Evolutionary conservation across 1,140 invertebrate species (phyloP), one percentile per base, ranked within the genome.

Genomic region (Drosophila gunungcola): DNA sequence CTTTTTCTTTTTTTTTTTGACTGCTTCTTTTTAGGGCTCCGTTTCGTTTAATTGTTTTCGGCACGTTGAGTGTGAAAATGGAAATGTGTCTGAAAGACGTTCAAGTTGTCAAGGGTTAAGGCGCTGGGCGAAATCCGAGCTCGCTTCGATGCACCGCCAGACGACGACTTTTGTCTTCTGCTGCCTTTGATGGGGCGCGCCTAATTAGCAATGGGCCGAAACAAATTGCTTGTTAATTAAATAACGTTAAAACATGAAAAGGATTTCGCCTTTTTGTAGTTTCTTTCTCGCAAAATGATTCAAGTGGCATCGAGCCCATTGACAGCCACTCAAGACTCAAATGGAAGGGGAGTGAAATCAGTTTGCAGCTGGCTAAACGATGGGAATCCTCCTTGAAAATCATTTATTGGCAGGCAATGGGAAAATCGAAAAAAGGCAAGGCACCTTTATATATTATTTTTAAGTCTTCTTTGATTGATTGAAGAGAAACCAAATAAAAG

Each of bases 171-270:
- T 67, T 46, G 54, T 68, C 64, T 65, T 65, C 38, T 43, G 25
- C 32, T n/a, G 64, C 45, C 63, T 77, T 76, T 77, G 74, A 77
- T 77, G 74, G 74, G 56, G 55, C 43, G 42, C 73, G 49, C 73
- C 74, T 77, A 77, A 77, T 77, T 77, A 77, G 73, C 74, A 61
- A 36, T 45, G 73, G 57, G 56, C 52, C 64, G 52, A 77, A 56
- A 60, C 73, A 76, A 77, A 77, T 77, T 77, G 74, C 75, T 69
- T 77, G 73, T 77, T 77, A 77, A 77, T 77, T 77, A 77, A 69
- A 77, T 78, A 77, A 77, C 53, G 74, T 25, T 41, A 43, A 76
- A 58, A 76, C 73, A 77, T 77, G 49, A 76, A 75, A 73, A 72
- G 67, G 41, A 73, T 73, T 73, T 61, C 41, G 21, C 16, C 48